Evolutionary conservation across 1,140 invertebrate genomes (phyloP).

Genomic region (Pentalonia nigronervosa): DNA sequence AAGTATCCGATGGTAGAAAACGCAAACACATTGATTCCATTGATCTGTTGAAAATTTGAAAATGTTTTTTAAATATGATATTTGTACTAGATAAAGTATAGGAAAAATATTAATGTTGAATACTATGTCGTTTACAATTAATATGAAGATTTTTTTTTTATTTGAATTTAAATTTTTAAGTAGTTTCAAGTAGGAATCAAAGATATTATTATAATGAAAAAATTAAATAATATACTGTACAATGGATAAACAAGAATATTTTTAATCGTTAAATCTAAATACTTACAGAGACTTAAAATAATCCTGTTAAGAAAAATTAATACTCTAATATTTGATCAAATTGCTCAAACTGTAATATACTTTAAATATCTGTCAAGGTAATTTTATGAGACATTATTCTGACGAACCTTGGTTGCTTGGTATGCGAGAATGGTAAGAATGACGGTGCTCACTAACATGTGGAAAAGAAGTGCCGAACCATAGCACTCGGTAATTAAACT

Average conservation of each 20-base stretch:
- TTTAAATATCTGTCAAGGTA: background rate
- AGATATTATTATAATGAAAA: background rate
- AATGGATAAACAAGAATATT: background rate
- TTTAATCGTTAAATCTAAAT: background rate
- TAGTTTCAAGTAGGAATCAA: background rate
- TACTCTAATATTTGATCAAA: background rate
- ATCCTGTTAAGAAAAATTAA: background rate
- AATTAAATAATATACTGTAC: no score
- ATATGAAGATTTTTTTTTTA: background rate
- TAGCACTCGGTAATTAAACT: conserved; percentile 81
- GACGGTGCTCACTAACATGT: conserved; percentile 84
- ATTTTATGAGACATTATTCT: background rate
- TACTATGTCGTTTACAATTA: background rate
- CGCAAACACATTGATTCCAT: conserved; percentile 76
- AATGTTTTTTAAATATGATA: background rate
- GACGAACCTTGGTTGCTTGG: conserved; percentile 80
- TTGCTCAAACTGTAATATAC: background rate
- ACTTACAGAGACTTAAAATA: conserved; percentile 17
- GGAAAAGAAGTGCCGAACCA: conserved; percentile 78
- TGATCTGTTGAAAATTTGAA: conserved; percentile 67
- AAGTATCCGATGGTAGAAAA: conserved; percentile 80
- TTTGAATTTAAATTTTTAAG: background rate
- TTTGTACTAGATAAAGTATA: background rate
- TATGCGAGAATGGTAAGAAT: conserved; percentile 82
- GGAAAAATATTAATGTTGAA: background rate